Evolutionary conservation across 2,797 vertebrate species (phyloP), one percentile per base, ranked within the genome.

Genomic region (Molossus alvarezi): DNA sequence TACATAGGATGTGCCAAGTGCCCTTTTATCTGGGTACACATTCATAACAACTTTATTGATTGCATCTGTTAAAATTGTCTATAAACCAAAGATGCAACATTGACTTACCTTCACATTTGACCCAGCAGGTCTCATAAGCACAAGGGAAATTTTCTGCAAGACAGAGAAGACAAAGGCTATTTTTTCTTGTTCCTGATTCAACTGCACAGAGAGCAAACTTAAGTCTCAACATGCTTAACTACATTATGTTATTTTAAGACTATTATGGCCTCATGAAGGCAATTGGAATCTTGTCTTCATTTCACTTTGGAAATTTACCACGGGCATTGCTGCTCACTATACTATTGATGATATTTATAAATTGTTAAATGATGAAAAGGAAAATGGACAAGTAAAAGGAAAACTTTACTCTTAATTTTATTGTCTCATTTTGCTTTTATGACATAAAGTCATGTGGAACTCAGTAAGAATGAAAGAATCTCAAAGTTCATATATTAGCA

Each of bases 11-110:
- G 57, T 93, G 90, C 58, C 83, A 97, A 98, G 87, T 80, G 18
- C 89, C 80, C 55, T 98, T 95, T 98, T 57, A 94, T 97, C 88
- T 82, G 75, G 93, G 75, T 55, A 91, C 57, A 96, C 21, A 48
- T 98, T 97, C 4, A 18, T 97, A 97, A 96, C 60, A 97, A 94
- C 53, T 65, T 13, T 80, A 98, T 98, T 0, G 55, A 98, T 98
- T 88, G 10, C 33, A 58, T 90, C 27, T 75, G 87, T 71, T 73
- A 82, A 41, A 45, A 53, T 80, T 15, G 60, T 95, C 72, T 96
- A 93, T 81, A 93, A 97, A 96, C 88, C 87, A 97, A 94, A 95
- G 51, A 25, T n/a, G 93, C 88, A 64, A 0, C 71, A 65, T 6
- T 90, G 86, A 90, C 88, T 97, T 95, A 75, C 84, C 53, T 95